These are phyloP conservation scores for Tapera naevia DNA, from an alignment of 2,797 vertebrate species.

Conservation along the genomic window DNA sequence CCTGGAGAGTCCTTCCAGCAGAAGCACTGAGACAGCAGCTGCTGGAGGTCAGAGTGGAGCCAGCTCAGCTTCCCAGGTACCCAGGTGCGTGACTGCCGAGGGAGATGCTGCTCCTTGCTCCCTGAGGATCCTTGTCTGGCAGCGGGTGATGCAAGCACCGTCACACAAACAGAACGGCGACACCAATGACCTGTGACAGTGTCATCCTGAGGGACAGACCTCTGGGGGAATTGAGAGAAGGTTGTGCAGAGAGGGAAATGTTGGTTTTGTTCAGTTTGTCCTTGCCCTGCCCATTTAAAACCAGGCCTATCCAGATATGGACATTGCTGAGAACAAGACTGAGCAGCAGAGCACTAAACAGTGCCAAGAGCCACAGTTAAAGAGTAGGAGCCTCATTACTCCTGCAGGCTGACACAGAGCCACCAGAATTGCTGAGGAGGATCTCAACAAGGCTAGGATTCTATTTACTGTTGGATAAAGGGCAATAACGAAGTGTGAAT, in stretches of 20 bases:
- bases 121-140: background rate
- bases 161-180: background rate
- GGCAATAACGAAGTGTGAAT: background rate
- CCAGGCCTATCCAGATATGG: background rate
- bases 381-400: background rate
- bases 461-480: constrained; percentile 15
- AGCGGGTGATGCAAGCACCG: background rate
- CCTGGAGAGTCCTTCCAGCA: background rate
- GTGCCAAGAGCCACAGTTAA: background rate
- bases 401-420: background rate
- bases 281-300: background rate
- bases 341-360: background rate
- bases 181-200: background rate
- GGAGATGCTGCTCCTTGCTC: background rate
- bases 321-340: background rate
- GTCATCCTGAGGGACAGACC: background rate
- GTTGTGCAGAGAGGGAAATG: background rate
- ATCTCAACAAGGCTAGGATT: background rate
- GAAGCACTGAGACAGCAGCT: background rate
- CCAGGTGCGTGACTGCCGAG: fast-evolving
- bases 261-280: background rate
- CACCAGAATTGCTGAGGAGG: background rate
- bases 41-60: background rate
- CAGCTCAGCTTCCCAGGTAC: background rate
- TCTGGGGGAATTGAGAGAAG: background rate